Base-by-base conservation (phyloP, 1,140 invertebrate species). In the Plutomurus gul region DNA sequence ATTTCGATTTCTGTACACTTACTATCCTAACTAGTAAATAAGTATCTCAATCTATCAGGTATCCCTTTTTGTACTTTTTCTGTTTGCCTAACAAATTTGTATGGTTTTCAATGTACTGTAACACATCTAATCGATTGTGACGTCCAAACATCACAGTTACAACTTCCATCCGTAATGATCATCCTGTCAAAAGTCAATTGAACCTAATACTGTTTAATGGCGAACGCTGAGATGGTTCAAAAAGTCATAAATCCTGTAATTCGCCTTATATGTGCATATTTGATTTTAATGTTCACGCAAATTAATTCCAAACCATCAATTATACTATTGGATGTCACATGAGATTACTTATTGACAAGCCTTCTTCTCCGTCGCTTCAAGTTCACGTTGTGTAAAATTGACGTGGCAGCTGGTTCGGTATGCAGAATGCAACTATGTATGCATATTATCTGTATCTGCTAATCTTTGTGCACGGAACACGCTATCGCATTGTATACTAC, bases 271-370 rank as follows among this genome's bases (percentile, higher is more conserved):
- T 18, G 60, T 43, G 75, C 47, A 36, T 75, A 79, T 79, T 36
- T 5, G 78, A 70, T 75, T 79, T 79, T 79, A 79, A 79, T 79
- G 74, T 46, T 40, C 73, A 79, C 74, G 73, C 74, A 79, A 79
- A 79, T 79, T 79, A 79, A 79, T 75, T 76, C 60, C 27, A 13
- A 47, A 49, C 56, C 72, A 79, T 79, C 73, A 79, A 79, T 79
- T 79, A 75, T 76, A 43, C 49, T 79, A 74, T 75, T 72, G 40
- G 30, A 78, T 72, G 46, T 78, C 70, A 73, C 49, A 73, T 73
- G 27, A 72, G 27, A 78, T 51, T 73, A 76, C 49, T 40, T 76
- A 76, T 60, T 76, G 47, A 76, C 51, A 60, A 43, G 51, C 39
- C 70, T 72, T 72, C 70, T 18, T 43, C 22, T 16, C 20, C 7